Base-by-base conservation (phyloP, 2,888 invertebrate species). In the Brachypalpus laphriformis region DNA sequence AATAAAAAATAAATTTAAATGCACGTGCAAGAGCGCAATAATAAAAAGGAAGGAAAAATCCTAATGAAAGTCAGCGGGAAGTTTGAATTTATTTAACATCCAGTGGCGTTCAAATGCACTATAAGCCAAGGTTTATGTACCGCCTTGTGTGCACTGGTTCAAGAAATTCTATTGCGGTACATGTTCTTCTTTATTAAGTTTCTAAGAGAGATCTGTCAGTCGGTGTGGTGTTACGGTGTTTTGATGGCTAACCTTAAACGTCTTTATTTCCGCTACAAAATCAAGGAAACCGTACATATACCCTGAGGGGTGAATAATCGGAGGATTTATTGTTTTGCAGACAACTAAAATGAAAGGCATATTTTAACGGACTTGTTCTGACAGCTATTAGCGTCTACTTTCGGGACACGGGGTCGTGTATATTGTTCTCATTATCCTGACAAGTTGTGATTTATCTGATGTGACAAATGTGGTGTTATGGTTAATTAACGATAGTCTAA, bases 21-120 rank as follows among this genome's bases (percentile, higher is more conserved):
- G 49, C 65, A 65, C 65, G 65, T 49, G 65, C 65, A 65, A 65
- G 40, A 2, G 14, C 14, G 14, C 9, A 31, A 14, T 31, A 18
- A 34, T 11, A 1, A 20, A 25, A 61, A 14, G 3, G 25, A 9
- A 42, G 42, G 28, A n/a, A 18, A 31, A 5, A 18, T 8, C 49
- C 31, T 22, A 37, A 40, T 25, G 20, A 9, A 49, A 37, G 37
- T 22, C 66, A 40, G 51, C 14, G 25, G 51, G 31, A 66, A 51
- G 37, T 37, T 37, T 22, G 9, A 51, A 66, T 49, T 49, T 66
- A 51, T 66, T 66, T 65, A 65, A 66, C 34, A 9, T 51, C 16
- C 51, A 51, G 40, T 65, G 34, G 18, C 20, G 34, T 65, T 34
- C 18, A 20, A 65, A 9, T 20, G 37, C 18, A n/a, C n/a, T n/a